Conservation (phyloP, 2,797 vertebrate genomes). For the Carapus acus region DNA sequence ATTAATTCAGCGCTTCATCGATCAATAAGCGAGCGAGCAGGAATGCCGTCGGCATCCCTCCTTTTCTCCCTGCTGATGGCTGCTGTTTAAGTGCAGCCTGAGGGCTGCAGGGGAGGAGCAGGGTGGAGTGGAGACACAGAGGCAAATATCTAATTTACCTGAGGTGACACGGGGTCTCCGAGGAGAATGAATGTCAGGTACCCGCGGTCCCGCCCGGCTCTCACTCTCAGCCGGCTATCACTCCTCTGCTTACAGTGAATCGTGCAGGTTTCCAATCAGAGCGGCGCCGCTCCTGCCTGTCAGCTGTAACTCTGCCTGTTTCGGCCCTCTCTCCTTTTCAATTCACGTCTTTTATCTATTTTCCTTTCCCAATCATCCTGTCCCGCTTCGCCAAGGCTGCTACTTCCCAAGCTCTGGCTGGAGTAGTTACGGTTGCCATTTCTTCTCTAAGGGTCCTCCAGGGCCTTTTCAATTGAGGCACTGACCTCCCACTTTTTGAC, state of each 20-base stretch:
- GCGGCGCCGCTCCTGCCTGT: too few relatives aligned
- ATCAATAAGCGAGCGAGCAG: too few relatives aligned
- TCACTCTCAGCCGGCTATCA: too few relatives aligned
- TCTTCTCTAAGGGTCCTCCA: neutral
- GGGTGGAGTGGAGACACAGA: slow-evolving; percentile 33
- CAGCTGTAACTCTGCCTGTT: too few relatives aligned
- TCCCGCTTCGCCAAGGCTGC: too few relatives aligned
- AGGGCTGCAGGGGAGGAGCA: slow-evolving; percentile 11
- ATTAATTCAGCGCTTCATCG: too few relatives aligned
- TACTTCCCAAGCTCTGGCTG: neutral
- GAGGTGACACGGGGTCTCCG: slow-evolving; percentile 57
- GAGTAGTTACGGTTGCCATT: neutral
- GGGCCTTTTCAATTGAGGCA: slow-evolving; percentile 1
- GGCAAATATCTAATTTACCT: slow-evolving; percentile 59
- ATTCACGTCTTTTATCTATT: too few relatives aligned
- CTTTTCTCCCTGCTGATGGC: slow-evolving; percentile 25
- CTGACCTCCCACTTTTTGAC: neutral
- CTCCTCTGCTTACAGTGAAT: too few relatives aligned
- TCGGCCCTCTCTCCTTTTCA: too few relatives aligned
- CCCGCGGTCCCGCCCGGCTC: too few relatives aligned
- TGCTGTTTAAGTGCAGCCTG: slow-evolving; percentile 34
- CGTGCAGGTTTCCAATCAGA: too few relatives aligned
- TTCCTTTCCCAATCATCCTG: too few relatives aligned
- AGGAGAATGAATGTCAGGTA: slow-evolving; percentile 59
- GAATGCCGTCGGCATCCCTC: slow-evolving; percentile 15